Percentiles rank a stretch among this genome's conserved stretches.
Conservation (phyloP, 1,140 invertebrate genomes). For the Phymastichus coffea region DNA sequence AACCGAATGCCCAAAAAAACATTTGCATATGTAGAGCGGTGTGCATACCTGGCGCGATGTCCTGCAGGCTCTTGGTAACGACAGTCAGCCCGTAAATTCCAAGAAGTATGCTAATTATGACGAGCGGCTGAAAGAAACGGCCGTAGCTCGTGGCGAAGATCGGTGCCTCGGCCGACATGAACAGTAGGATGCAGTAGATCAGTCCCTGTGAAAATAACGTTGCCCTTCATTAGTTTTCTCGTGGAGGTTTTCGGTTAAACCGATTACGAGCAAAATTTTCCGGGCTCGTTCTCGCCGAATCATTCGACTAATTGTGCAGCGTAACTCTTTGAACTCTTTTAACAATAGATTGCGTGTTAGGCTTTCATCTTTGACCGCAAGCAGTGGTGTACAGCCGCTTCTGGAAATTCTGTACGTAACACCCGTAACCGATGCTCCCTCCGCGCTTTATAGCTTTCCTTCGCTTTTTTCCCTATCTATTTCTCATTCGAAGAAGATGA, state of each 20-base stretch:
- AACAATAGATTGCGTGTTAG: neutral
- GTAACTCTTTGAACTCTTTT: conserved; percentile 17
- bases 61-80: conserved; percentile 44
- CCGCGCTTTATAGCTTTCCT: no score
- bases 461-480: neutral
- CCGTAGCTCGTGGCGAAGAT: conserved; percentile 39
- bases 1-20: no score
- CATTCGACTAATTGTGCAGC: neutral
- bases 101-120: conserved; percentile 47
- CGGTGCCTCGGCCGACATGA: conserved; percentile 45
- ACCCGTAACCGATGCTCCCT: neutral
- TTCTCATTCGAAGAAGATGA: neutral
- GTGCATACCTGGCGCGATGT: conserved; percentile 45
- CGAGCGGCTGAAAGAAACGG: conserved; percentile 44
- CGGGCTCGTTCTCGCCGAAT: conserved; percentile 1
- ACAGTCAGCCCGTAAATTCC: conserved; percentile 50
- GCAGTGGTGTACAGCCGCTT: no score
- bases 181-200: conserved; percentile 43
- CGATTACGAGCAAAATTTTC: conserved; percentile 13
- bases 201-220: conserved; percentile 34
- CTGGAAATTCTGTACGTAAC: neutral
- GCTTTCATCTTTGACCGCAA: conserved; percentile 20
- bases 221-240: conserved; percentile 12
- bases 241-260: neutral
- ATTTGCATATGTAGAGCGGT: no score